Percentiles rank a stretch among this genome's conserved stretches.
Conservation (phyloP, 2,888 invertebrate genomes). For the Eupsilia transversa region DNA sequence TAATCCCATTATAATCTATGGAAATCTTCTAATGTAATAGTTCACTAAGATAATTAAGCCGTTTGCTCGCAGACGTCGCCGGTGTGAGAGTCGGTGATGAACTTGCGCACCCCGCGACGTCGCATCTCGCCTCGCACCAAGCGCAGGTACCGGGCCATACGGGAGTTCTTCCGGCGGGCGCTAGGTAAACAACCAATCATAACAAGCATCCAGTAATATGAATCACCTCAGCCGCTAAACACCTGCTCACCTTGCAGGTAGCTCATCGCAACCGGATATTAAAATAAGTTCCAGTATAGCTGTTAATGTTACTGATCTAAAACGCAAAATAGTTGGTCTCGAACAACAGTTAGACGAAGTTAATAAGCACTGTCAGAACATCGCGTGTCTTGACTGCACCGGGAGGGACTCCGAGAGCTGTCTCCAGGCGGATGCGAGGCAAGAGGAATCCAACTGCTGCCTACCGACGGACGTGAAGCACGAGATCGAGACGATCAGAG, state of each 20-base stretch:
- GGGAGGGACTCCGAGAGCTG: slow-evolving; percentile 64
- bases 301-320: slow-evolving; percentile 81
- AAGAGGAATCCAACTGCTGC: slow-evolving; percentile 61
- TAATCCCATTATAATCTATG: not conserved
- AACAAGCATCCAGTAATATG: not conserved
- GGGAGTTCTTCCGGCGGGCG: slow-evolving; percentile 82
- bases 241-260: slow-evolving; percentile 74
- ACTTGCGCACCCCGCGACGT: slow-evolving; percentile 83
- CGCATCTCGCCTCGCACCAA: slow-evolving; percentile 86
- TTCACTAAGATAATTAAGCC: not conserved
- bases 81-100: slow-evolving; percentile 77
- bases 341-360: slow-evolving; percentile 81
- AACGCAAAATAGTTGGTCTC: slow-evolving; percentile 80
- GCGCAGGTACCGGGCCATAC: slow-evolving; percentile 81
- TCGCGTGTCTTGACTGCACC: slow-evolving; percentile 71
- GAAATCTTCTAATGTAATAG: not conserved
- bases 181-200: slow-evolving; percentile 73
- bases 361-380: slow-evolving; percentile 77
- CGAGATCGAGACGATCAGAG: slow-evolving; percentile 54
- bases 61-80: slow-evolving; percentile 56
- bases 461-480: slow-evolving; percentile 55
- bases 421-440: slow-evolving; percentile 28
- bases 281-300: slow-evolving; percentile 83
- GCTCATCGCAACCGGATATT: slow-evolving; percentile 80
- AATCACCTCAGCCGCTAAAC: slow-evolving; percentile 6